A percentile compares a stretch with the other conserved stretches of the same genome.
These are phyloP conservation scores for Drosophila insularis DNA, from an alignment of 1,140 invertebrate species.

Conservation along the genomic window DNA sequence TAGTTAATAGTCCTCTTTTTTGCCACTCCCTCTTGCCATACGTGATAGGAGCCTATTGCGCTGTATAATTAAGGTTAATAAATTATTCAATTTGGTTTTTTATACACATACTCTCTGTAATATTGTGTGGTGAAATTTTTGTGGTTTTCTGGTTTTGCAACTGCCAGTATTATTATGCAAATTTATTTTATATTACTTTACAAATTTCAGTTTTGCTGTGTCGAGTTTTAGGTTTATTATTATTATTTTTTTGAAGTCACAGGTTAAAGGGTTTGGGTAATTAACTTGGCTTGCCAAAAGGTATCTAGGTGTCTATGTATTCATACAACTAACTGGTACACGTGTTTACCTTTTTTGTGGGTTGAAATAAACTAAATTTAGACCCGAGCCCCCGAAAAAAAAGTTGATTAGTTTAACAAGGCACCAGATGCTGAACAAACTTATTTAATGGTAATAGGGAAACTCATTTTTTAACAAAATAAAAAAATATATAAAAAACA, in stretches of 20 bases:
- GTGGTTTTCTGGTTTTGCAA: conserved; percentile 44
- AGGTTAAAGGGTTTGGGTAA: conserved; percentile 37
- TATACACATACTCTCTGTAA: conserved; percentile 32
- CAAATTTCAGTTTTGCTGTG: conserved; percentile 3
- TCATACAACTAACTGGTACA: conserved; percentile 21
- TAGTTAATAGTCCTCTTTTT: neutral
- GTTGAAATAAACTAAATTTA: conserved; percentile 42
- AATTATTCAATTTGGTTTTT: conserved; percentile 27
- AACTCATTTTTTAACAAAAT: no score
- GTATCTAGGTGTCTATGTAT: neutral
- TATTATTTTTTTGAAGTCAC: neutral
- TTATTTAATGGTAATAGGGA: neutral
- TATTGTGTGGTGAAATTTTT: conserved; percentile 29
- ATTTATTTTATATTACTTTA: conserved; percentile 46
- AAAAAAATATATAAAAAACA: no score
- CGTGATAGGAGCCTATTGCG: no score
- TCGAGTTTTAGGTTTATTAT: neutral
- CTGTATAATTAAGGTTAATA: conserved; percentile 29
- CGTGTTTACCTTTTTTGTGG: conserved; percentile 10
- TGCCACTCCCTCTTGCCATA: no score
- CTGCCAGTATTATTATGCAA: conserved; percentile 33
- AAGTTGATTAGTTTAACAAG: conserved; percentile 40
- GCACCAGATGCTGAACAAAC: neutral
- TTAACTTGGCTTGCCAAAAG: conserved; percentile 31
- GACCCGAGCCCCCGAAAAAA: neutral